Evolutionary conservation across 1,140 invertebrate species (phyloP).

Genomic region (Caenorhabditis brenneri): DNA sequence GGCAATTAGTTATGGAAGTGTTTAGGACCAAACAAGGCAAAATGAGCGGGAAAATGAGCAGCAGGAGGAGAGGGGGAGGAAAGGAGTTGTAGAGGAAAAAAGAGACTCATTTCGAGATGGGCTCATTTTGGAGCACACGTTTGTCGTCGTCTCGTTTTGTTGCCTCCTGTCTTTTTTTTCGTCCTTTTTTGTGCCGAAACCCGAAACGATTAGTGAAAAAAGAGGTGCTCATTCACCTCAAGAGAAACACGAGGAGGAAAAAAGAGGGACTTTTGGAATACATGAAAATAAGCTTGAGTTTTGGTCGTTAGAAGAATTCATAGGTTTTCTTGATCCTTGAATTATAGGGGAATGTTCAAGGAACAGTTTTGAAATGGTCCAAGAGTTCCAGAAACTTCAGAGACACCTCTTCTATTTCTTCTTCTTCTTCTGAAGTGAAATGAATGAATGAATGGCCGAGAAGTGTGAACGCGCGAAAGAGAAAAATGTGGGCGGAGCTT

Average conservation of each 20-base stretch:
- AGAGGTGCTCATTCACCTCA: neutral
- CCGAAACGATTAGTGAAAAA: conserved; percentile 3
- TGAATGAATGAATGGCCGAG: neutral
- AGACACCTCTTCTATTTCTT: neutral
- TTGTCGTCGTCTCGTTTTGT: conserved; percentile 1
- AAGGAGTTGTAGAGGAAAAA: neutral
- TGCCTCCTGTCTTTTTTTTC: neutral
- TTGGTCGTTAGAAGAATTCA: too few species aligned
- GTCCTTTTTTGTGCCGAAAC: conserved; percentile 2
- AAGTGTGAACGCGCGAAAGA: conserved; percentile 34
- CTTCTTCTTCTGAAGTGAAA: neutral
- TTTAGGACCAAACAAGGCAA: neutral
- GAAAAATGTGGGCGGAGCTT: conserved; percentile 11
- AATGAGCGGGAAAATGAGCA: conserved; percentile 1
- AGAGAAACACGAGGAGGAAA: neutral
- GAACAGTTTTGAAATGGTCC: neutral
- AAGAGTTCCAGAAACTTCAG: neutral
- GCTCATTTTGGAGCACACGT: conserved; percentile 34
- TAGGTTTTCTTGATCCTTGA: too few species aligned
- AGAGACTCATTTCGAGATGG: conserved; percentile 36
- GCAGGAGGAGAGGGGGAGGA: too few species aligned
- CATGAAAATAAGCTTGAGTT: too few species aligned
- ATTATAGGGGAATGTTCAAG: neutral
- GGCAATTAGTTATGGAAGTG: conserved; percentile 22
- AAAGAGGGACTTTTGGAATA: too few species aligned